Evolutionary conservation across 2,888 invertebrate genomes (phyloP).

Genomic region (Pterostichus madidus): DNA sequence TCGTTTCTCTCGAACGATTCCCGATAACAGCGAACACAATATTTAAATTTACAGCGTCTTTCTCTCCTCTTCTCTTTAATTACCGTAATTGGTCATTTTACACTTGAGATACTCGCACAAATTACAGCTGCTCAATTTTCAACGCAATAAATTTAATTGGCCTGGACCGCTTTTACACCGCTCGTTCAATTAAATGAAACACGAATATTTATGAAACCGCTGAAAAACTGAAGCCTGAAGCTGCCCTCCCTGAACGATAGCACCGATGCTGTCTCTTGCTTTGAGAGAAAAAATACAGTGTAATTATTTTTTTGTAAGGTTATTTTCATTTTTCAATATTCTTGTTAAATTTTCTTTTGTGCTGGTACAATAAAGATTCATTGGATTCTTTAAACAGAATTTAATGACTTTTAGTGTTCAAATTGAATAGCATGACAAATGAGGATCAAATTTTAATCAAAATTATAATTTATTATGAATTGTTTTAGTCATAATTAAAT

Average conservation of each 20-base stretch:
- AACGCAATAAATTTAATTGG: slow-evolving; percentile 67
- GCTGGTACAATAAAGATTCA: slow-evolving; percentile 2
- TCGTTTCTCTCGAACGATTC: slow-evolving; percentile 5
- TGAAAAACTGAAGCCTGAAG: slow-evolving; percentile 43
- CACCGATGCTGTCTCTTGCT: too few relatives aligned
- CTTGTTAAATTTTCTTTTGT: slow-evolving; percentile 14
- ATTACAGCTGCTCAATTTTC: slow-evolving; percentile 67
- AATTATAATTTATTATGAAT: slow-evolving; percentile 20
- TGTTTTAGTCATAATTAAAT: neutral
- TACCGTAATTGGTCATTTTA: slow-evolving; percentile 67
- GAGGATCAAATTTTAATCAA: slow-evolving; percentile 10
- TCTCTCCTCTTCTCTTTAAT: slow-evolving; percentile 64
- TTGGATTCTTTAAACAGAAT: slow-evolving; percentile 6
- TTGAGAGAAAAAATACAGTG: neutral
- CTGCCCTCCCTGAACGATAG: neutral
- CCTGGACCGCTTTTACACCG: slow-evolving; percentile 54
- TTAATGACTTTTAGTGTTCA: slow-evolving; percentile 27
- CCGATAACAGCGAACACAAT: slow-evolving; percentile 51
- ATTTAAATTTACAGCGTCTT: slow-evolving; percentile 57
- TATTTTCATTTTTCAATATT: slow-evolving; percentile 36
- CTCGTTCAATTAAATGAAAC: slow-evolving; percentile 65
- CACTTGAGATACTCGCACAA: slow-evolving; percentile 63
- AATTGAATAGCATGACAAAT: slow-evolving; percentile 14
- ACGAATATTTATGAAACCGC: slow-evolving; percentile 64
- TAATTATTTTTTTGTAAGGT: slow-evolving; percentile 21